Percentiles rank a stretch among this genome's conserved stretches.
Evolutionary conservation across 2,888 invertebrate species (phyloP).

Genomic region (Macaria liturata): DNA sequence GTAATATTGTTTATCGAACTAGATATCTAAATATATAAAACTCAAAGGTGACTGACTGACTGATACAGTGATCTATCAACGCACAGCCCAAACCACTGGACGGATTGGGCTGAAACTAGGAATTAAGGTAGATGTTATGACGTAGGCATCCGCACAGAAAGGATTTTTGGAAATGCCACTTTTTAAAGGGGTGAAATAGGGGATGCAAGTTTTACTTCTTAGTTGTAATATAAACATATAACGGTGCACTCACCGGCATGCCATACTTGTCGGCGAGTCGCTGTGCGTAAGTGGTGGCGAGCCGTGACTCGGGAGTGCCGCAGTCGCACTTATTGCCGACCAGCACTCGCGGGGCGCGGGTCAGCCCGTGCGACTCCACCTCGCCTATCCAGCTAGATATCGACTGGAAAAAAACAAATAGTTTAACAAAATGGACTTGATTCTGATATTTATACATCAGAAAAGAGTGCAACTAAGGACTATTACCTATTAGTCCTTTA

Average conservation of each 20-base stretch:
- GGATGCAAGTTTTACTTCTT: no score
- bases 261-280: conserved; percentile 87
- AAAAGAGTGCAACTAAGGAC: no score
- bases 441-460: no score
- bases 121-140: no score
- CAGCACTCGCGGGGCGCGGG: conserved; percentile 87
- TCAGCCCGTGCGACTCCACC: conserved; percentile 86
- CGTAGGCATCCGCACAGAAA: neutral
- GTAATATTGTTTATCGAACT: neutral
- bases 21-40: neutral
- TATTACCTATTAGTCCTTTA: no score
- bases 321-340: conserved; percentile 93
- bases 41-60: no score
- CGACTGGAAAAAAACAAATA: conserved; percentile 58
- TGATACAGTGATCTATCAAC: no score
- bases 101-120: no score
- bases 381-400: conserved; percentile 90
- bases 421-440: no score
- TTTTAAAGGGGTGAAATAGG: no score
- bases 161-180: neutral
- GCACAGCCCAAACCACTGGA: no score
- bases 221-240: no score
- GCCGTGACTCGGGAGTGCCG: conserved; percentile 79
- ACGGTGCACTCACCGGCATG: conserved; percentile 86
- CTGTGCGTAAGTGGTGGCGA: conserved; percentile 89